Evolutionary conservation across 2,113 vertebrate species (phyloP).

Genomic region (Dendropsophus ebraccatus): DNA sequence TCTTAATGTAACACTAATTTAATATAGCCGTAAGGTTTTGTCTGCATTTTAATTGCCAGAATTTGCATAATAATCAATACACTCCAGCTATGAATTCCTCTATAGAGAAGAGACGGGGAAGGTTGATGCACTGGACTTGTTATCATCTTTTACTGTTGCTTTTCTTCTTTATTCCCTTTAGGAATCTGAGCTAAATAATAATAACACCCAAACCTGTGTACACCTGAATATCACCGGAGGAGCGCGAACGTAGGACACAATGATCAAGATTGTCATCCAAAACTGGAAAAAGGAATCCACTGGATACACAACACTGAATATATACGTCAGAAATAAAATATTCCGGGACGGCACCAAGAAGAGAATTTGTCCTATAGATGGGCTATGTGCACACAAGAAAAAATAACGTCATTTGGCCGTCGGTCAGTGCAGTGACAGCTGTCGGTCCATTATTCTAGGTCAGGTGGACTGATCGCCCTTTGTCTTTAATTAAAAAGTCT

Average conservation of each 20-base stretch:
- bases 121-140: conserved; percentile 40
- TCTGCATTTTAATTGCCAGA: conserved; percentile 48
- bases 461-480: no score
- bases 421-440: no score
- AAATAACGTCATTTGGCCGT: no score
- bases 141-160: not conserved
- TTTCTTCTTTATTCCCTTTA: not conserved
- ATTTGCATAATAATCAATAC: conserved; percentile 58
- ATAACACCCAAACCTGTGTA: not conserved
- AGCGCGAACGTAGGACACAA: not conserved
- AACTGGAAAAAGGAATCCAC: not conserved
- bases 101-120: conserved; percentile 48
- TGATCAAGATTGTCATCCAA: not conserved
- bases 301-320: not conserved
- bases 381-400: no score
- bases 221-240: not conserved
- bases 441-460: no score
- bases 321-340: not conserved
- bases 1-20: conserved; percentile 58
- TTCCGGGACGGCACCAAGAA: not conserved
- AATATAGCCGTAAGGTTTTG: conserved; percentile 56
- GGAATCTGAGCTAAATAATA: not conserved
- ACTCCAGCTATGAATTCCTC: conserved; percentile 34
- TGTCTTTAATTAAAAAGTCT: no score
- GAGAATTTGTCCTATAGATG: no score